Conservation (phyloP, 2,797 vertebrate genomes). For the Pampus argenteus region DNA sequence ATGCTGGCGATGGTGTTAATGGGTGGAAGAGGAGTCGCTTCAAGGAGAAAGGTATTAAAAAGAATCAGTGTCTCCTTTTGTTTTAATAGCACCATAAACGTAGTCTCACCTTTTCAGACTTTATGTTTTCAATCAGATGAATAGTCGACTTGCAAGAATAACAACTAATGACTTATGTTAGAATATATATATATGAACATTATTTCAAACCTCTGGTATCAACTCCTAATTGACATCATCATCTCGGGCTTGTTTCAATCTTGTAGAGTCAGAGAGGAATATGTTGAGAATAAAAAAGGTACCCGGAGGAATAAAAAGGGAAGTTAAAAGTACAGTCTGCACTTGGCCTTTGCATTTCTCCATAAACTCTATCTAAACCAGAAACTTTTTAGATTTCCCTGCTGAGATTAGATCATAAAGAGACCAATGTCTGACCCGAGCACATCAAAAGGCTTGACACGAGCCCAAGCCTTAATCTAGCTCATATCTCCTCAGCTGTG, state of each 20-base stretch:
- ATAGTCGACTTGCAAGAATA: slow-evolving; percentile 1
- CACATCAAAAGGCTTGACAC: slow-evolving; percentile 46
- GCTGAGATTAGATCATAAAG: slow-evolving; percentile 38
- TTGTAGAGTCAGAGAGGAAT: background rate
- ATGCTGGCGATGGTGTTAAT: slow-evolving; percentile 18
- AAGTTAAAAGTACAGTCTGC: slow-evolving; percentile 9
- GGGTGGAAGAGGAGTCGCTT: slow-evolving; percentile 33
- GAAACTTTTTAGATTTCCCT: slow-evolving; percentile 2
- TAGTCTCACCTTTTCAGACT: slow-evolving; percentile 33
- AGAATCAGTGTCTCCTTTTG: slow-evolving; percentile 63
- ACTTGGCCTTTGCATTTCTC: background rate
- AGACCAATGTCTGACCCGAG: slow-evolving; percentile 5
- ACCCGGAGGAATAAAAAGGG: background rate
- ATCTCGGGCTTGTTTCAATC: background rate
- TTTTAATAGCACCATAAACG: slow-evolving; percentile 68
- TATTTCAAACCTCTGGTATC: slow-evolving; percentile 12
- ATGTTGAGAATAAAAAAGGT: background rate
- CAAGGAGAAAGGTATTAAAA: slow-evolving; percentile 67
- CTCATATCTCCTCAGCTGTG: slow-evolving; percentile 23
- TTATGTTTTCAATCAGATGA: slow-evolving; percentile 38
- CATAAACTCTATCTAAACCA: slow-evolving; percentile 15
- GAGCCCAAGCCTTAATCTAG: slow-evolving; percentile 25
- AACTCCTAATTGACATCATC: background rate
- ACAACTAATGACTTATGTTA: slow-evolving; percentile 15
- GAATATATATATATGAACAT: too few relatives aligned